Conservation (phyloP, 1,140 invertebrate species). For the Sesamia nonagrioides region DNA sequence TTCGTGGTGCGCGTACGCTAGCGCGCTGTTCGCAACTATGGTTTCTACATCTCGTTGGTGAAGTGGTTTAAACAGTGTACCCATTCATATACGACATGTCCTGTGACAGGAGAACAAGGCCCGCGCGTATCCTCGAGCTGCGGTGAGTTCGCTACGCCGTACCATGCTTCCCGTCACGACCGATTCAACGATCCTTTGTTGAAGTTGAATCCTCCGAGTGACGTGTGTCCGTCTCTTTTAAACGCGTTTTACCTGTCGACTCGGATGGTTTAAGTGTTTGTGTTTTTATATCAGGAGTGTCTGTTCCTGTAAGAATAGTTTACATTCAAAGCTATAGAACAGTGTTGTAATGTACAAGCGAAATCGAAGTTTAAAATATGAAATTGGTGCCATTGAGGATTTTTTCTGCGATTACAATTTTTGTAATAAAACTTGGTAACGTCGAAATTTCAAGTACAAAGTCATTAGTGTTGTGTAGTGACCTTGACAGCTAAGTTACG, state of each 20-base stretch:
- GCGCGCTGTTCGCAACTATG: conserved; percentile 75
- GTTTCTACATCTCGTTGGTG: conserved; percentile 73
- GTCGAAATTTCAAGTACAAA: conserved; percentile 79
- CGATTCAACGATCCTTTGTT: conserved; percentile 78
- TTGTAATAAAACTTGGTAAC: conserved; percentile 58
- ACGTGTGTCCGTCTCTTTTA: conserved; percentile 81
- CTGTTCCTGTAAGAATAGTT: conserved; percentile 32
- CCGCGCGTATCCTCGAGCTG: conserved; percentile 83
- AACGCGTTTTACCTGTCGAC: conserved; percentile 69
- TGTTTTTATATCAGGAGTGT: conserved; percentile 55
- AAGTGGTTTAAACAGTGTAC: conserved; percentile 76
- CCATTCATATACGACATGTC: conserved; percentile 78
- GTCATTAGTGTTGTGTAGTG: conserved; percentile 71
- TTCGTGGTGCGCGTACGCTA: conserved; percentile 78
- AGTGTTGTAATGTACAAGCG: conserved; percentile 4
- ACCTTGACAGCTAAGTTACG: conserved; percentile 80
- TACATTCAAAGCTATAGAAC: neutral
- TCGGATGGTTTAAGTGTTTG: conserved; percentile 68
- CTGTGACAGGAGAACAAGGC: conserved; percentile 84
- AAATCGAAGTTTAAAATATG: neutral
- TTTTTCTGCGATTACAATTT: conserved; percentile 43
- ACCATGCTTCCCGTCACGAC: conserved; percentile 73
- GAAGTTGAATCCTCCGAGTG: conserved; percentile 79
- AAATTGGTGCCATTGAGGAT: conserved; percentile 52
- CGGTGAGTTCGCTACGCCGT: conserved; percentile 79